A percentile compares a stretch with the other conserved stretches of the same genome.
Evolutionary conservation across 2,113 vertebrate species (phyloP).

Genomic region (Helogale parvula): DNA sequence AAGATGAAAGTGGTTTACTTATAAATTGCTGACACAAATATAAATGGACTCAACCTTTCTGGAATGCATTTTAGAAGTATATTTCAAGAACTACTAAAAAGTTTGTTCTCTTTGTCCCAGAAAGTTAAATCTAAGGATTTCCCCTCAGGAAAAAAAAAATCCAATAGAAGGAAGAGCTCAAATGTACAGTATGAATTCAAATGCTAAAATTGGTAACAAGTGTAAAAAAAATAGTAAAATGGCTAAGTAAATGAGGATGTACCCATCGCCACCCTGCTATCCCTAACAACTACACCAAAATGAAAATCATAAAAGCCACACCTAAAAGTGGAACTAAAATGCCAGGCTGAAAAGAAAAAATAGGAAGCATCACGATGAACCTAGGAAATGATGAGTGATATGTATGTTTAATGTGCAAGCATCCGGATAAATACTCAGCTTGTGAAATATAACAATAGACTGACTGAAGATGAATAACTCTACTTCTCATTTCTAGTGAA

Average conservation of each 20-base stretch:
- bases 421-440: background rate
- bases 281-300: background rate
- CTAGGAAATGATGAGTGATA: background rate
- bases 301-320: background rate
- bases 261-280: background rate
- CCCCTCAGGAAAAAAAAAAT: background rate
- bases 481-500: background rate
- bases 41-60: background rate
- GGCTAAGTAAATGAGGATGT: background rate
- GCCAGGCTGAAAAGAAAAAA: background rate
- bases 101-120: background rate
- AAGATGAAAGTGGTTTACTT: background rate
- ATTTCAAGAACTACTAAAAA: slow-evolving; percentile 29
- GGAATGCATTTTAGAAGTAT: background rate
- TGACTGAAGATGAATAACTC: background rate
- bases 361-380: background rate
- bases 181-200: background rate
- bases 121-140: background rate
- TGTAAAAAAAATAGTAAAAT: slow-evolving; percentile 20
- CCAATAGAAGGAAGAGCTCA: background rate
- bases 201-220: background rate
- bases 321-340: background rate
- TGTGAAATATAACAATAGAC: background rate
- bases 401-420: background rate
- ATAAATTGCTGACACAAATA: background rate